phyloP scores from a whole-genome alignment of 2,888 invertebrate species.

The Stenotaenia linearis region DNA sequence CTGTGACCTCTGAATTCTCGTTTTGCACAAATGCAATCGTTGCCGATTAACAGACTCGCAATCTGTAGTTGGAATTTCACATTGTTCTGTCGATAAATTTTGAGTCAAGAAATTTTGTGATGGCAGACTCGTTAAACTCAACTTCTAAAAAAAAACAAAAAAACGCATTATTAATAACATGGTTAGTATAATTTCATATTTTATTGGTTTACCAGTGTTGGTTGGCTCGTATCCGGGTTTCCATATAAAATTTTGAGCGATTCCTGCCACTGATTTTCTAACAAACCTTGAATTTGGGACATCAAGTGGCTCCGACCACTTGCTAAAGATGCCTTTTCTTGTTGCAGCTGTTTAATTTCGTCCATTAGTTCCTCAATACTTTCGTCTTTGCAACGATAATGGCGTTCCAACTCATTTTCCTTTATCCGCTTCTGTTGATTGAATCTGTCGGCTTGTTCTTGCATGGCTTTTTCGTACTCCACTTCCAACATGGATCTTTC shows the following conservation, averaged over 20 bases:
- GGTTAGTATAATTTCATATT: neutral
- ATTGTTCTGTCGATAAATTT: neutral
- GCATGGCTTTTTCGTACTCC: neutral
- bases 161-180: neutral
- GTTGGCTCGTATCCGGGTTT: neutral
- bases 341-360: neutral
- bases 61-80: neutral
- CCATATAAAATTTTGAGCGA: neutral
- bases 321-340: neutral
- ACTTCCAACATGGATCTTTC: neutral
- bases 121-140: neutral
- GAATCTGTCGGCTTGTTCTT: neutral
- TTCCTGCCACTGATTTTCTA: constrained; percentile 14
- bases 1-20: neutral
- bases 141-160: neutral
- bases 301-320: neutral
- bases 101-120: neutral
- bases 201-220: neutral
- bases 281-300: neutral
- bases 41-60: neutral
- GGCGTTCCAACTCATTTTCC: neutral
- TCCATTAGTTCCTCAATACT: neutral
- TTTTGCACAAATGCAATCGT: neutral
- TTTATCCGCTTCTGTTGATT: neutral
- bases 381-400: neutral